phyloP scores from a whole-genome alignment of 2,888 invertebrate genomes.

The Drosophila recens region DNA sequence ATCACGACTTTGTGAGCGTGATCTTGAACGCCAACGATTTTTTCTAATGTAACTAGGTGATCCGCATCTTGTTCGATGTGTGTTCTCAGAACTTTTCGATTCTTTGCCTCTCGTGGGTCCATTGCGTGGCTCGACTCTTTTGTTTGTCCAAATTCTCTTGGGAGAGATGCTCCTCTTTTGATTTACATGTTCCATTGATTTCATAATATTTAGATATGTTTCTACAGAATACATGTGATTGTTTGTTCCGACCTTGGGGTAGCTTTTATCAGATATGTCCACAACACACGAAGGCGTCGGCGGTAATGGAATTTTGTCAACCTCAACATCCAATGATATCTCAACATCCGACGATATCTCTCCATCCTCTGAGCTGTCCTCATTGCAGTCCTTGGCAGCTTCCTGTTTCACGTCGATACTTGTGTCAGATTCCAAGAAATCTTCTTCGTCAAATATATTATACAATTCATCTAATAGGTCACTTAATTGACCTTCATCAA shows the following conservation, averaged over 20 bases:
- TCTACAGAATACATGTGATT: not conserved
- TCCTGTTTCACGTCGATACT: not conserved
- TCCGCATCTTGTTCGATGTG: not conserved
- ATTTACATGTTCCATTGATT: not conserved
- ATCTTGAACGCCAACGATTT: not conserved
- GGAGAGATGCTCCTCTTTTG: not conserved
- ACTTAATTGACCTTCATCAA: not conserved
- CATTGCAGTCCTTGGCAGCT: not conserved
- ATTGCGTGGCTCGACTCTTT: not conserved
- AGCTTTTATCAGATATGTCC: not conserved
- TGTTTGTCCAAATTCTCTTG: not conserved
- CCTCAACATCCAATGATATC: too few relatives aligned
- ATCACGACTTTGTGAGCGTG: not conserved
- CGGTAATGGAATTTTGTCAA: not conserved
- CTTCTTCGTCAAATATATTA: constrained; percentile 19
- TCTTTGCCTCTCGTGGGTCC: not conserved
- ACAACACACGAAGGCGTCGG: not conserved
- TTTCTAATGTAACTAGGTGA: not conserved
- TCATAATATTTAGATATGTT: too few relatives aligned
- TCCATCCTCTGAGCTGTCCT: not conserved
- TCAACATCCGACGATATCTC: not conserved
- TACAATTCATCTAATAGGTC: constrained; percentile 25
- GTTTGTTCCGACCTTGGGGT: not conserved
- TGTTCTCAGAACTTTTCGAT: not conserved
- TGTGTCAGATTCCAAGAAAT: not conserved